Evolutionary conservation across 2,113 vertebrate genomes (phyloP), one percentile per base, ranked within the genome.

Genomic region (Aptenodytes patagonicus): DNA sequence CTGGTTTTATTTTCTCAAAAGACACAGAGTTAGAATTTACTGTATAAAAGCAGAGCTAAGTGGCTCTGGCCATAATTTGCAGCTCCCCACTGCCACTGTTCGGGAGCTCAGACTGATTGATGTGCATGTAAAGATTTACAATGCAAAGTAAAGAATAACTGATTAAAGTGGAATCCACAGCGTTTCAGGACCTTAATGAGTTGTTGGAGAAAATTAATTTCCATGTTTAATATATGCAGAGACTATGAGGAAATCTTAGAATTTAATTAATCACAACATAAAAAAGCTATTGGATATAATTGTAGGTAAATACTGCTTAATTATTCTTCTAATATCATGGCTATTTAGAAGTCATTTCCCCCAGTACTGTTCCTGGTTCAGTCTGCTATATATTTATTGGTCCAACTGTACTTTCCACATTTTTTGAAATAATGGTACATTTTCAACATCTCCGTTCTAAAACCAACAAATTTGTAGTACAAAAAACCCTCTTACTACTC

Each of bases 241-340:
- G 60, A 34, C 91, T 51, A 61, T 24, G 40, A 96, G 94, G 89
- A 96, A 96, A 95, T 72, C 58, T 84, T 91, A 32, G 71, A 61
- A 68, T 96, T 97, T 85, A 96, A 96, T 96, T 79, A 97, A 91
- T 87, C 78, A 75, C 55, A 25, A 66, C 55, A 64, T 64, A 83
- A 95, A 89, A 79, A 89, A 87, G 71, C n/a, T 88, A 93, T 93
- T 85, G 87, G 89, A 44, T 69, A 68, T 93, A 96, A 95, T 87
- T 96, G 47, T 82, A 93, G 93, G 76, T 70, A 82, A 97, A 96
- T 95, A 96, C 54, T 91, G 60, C 76, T 95, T 97, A 93, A 96
- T 97, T 93, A 89, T 93, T 97, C 72, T 93, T 87, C 89, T 89
- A 94, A 85, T 83, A 85, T 85, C 65, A 49, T 32, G 68, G 86